phyloP scores from a whole-genome alignment of 2,888 invertebrate species.

The Drosophila sordidula region DNA sequence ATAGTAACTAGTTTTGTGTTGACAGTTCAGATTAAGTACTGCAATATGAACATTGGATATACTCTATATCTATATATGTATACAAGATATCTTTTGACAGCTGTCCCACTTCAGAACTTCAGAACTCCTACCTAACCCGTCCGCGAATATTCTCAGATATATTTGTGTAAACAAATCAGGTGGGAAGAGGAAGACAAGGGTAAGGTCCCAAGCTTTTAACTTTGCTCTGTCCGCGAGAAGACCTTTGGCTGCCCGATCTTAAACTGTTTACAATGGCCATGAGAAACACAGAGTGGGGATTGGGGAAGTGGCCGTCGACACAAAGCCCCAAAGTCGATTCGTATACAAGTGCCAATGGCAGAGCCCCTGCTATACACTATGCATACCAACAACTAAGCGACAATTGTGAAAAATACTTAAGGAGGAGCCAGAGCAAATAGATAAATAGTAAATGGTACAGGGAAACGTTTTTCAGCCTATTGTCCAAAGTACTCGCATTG shows the following conservation, averaged over 20 bases:
- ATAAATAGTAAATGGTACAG: constrained; percentile 35
- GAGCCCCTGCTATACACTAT: constrained; percentile 18
- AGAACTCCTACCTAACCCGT: too few species aligned
- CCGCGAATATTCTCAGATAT: neutral
- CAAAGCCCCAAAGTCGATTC: constrained; percentile 47
- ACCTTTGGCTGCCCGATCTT: constrained; percentile 57
- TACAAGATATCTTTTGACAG: too few species aligned
- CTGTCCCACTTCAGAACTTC: neutral
- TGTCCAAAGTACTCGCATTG: constrained; percentile 48
- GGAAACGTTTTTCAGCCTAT: constrained; percentile 39
- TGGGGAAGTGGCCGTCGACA: constrained; percentile 45
- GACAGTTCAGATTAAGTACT: neutral
- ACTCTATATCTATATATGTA: too few species aligned
- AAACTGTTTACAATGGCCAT: constrained; percentile 69
- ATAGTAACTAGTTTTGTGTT: constrained; percentile 4
- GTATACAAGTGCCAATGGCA: constrained; percentile 14
- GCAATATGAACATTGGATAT: too few species aligned
- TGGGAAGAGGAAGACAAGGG: constrained; percentile 6
- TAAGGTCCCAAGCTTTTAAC: constrained; percentile 25
- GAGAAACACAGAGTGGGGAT: constrained; percentile 32
- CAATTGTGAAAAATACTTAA: constrained; percentile 54
- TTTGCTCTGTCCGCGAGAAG: constrained; percentile 38
- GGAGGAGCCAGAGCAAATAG: constrained; percentile 31
- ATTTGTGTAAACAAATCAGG: neutral
- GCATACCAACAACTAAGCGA: constrained; percentile 38